phyloP scores from a whole-genome alignment of 2,113 vertebrate genomes.

The Pedetes capensis region DNA sequence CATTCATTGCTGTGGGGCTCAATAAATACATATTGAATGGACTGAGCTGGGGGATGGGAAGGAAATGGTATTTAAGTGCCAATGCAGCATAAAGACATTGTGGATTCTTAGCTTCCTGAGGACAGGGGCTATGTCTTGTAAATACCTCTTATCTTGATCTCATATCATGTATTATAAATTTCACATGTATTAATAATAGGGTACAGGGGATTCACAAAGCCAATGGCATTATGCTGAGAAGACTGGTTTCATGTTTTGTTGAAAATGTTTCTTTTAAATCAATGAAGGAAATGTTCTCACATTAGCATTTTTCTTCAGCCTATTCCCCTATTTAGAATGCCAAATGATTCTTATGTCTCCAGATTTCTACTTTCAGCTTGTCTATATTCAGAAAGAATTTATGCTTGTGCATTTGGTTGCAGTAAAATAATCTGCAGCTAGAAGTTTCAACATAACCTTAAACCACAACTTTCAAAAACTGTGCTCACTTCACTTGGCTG shows the following conservation, averaged over 20 bases:
- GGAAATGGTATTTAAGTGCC: neutral
- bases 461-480: neutral
- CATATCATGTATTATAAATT: neutral
- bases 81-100: neutral
- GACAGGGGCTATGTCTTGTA: neutral
- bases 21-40: neutral
- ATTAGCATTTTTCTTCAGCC: conserved; percentile 35
- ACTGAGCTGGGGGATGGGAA: neutral
- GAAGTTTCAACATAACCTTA: conserved; percentile 24
- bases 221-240: neutral
- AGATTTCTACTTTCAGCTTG: conserved; percentile 60
- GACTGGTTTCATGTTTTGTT: neutral
- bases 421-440: conserved; percentile 8
- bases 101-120: neutral
- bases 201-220: neutral
- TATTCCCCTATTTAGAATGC: conserved; percentile 35
- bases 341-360: conserved; percentile 39
- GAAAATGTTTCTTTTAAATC: conserved; percentile 39
- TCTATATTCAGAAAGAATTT: conserved; percentile 54
- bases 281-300: conserved; percentile 3
- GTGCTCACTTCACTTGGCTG: neutral
- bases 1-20: neutral
- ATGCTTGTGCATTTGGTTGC: conserved; percentile 31
- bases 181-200: neutral
- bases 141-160: neutral